These are phyloP conservation scores for Coelopa frigida DNA, from an alignment of 1,140 invertebrate species.

Conservation along the genomic window DNA sequence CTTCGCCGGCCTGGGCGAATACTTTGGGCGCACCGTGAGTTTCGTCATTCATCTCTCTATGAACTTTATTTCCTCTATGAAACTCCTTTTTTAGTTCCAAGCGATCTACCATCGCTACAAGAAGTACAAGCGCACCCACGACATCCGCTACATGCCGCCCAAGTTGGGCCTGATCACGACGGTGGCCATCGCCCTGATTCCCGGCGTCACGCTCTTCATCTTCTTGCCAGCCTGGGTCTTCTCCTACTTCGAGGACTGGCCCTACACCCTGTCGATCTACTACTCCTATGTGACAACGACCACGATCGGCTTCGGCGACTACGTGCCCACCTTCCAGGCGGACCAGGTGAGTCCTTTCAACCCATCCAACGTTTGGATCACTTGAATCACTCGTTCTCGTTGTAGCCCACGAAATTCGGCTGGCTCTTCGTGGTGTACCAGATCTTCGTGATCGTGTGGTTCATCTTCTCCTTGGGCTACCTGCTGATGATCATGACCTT, in stretches of 20 bases:
- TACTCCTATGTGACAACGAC: constrained; percentile 88
- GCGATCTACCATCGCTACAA: constrained; percentile 70
- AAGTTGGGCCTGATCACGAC: constrained; percentile 65
- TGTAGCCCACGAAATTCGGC: constrained; percentile 35
- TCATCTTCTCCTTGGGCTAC: constrained; percentile 84
- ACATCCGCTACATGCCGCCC: constrained; percentile 55
- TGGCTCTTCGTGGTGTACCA: constrained; percentile 42
- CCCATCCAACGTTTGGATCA: too few relatives aligned
- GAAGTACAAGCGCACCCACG: constrained; percentile 54
- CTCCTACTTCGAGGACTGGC: constrained; percentile 80
- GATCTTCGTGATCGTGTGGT: constrained; percentile 59
- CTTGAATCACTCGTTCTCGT: too few relatives aligned
- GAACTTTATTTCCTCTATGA: neutral
- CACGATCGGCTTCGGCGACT: constrained; percentile 92
- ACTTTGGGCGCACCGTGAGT: constrained; percentile 66
- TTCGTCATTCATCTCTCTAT: constrained; percentile 2
- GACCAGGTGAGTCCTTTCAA: constrained; percentile 50
- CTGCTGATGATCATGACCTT: constrained; percentile 86
- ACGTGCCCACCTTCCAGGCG: constrained; percentile 59
- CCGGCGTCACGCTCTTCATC: constrained; percentile 85
- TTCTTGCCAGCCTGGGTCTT: constrained; percentile 87
- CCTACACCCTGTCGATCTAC: constrained; percentile 82
- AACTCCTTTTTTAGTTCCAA: constrained; percentile 51
- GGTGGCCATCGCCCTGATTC: constrained; percentile 71
- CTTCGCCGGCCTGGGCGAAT: constrained; percentile 69